Evolutionary conservation across 2,888 invertebrate genomes (phyloP), one percentile per base, ranked within the genome.

Genomic region (Oegoconia quadripuncta): DNA sequence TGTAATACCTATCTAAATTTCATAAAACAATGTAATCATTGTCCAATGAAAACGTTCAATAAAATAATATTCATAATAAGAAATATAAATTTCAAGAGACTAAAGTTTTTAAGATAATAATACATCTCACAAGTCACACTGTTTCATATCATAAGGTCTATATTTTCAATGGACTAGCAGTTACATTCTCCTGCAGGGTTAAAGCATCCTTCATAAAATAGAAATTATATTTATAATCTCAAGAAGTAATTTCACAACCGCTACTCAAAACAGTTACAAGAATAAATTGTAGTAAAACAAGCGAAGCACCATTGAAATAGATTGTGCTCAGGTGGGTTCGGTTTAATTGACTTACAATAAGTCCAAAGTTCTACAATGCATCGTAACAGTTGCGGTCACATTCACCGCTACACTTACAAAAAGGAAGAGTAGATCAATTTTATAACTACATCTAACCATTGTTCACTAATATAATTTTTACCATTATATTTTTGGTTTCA

Each of bases 221-320:
- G 70, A 65, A 67, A 64, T 64, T 61, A 55, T 61, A 59, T 59
- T 61, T 61, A 59, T 53, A 71, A 74, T 74, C 64, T 76, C 72
- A 70, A 66, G 70, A 67, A 62, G 54, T 66, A 69, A 74, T 70
- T 71, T 80, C 80, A 81, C 78, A 82, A 79, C 82, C 72, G 67
- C 74, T 74, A 66, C 64, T 64, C 30, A 69, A 68, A 71, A 67
- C 69, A 66, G 64, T 65, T 64, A 59, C 50, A 47, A 51, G n/a
- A 20, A 5, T 9, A 26, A 17, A 8, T 27, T n/a, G 9, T 13
- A 13, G 3, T 13, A 27, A 27, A 27, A 72, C 59, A 73, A 78
- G 71, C 65, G 41, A 76, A 80, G 80, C 81, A 82, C 81, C 80
- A 70, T 68, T 62, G 44, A 55, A 49, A 52, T 42, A 55, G 41